Base-by-base conservation (phyloP, 1,140 invertebrate genomes). In the Drosophila sechellia region DNA sequence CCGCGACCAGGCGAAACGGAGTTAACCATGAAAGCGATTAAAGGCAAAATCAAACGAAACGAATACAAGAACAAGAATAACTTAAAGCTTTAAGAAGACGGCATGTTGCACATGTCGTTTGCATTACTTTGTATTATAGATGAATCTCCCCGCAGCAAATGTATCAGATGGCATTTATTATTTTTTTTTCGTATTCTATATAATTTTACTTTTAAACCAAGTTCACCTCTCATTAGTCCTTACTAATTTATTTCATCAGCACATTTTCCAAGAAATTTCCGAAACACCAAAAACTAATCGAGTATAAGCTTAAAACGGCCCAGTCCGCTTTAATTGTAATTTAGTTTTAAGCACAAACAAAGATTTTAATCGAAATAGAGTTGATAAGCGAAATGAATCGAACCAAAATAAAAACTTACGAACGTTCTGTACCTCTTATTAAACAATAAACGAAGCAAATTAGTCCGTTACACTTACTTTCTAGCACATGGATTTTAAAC, bases 351-450 rank as follows among this genome's bases (percentile, higher is more conserved):
- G 76, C 50, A 48, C 49, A 56, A 49, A 59, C 39, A 27, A 66
- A 59, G 35, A 59, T 79, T 78, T 53, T 65, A 79, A 77, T 69
- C 55, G 48, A 77, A 74, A 71, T 69, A 79, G 15, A 46, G 15
- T 79, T 65, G 15, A 66, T 77, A 53, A 42, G 60, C 61, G 25
- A 60, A 50, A 15, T 25, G 42, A 70, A 70, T 46, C 64, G 66
- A 70, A 68, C 40, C 27, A 43, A 40, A 49, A 48, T 40, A 55
- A 70, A 55, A 46, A 34, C 31, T 39, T 70, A 70, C 58, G 43
- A 70, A 79, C 52, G 58, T 78, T 81, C 68, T 86, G 81, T 86
- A 86, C 81, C 81, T 86, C 50, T 66, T 75, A 70, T 71, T 74
- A 53, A 73, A 58, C 53, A 59, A 48, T 40, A 71, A 75, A 58